Evolutionary conservation across 1,140 invertebrate species (phyloP).

Genomic region (Dreissena polymorpha): DNA sequence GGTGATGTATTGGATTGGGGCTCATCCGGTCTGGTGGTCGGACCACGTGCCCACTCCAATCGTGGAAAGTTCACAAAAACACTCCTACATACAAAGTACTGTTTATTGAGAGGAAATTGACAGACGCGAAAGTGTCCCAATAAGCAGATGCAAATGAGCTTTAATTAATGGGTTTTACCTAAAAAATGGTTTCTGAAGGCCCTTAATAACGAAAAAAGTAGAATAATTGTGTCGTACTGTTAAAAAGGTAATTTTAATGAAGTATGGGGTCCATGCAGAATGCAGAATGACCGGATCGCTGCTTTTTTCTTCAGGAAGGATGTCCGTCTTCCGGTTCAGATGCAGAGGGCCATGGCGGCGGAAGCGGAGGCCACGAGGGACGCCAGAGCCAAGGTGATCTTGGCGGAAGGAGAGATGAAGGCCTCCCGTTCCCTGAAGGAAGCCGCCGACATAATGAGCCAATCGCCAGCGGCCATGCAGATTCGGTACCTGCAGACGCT

Average conservation of each 20-base stretch:
- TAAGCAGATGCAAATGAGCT: not conserved
- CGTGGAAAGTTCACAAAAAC: too few species aligned
- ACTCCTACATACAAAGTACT: not conserved
- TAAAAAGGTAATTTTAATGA: not conserved
- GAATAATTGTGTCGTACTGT: not conserved
- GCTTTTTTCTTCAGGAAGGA: slow-evolving; percentile 86
- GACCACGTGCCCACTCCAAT: not conserved
- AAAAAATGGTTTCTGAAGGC: too few species aligned
- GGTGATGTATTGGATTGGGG: too few species aligned
- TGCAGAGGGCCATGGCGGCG: slow-evolving; percentile 84
- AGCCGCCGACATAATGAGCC: slow-evolving; percentile 93
- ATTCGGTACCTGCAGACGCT: slow-evolving; percentile 83
- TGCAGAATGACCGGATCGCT: not conserved
- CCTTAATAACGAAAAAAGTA: not conserved
- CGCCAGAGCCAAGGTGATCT: slow-evolving; percentile 77
- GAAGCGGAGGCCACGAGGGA: slow-evolving; percentile 74
- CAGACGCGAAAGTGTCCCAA: not conserved
- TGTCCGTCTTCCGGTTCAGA: slow-evolving; percentile 89
- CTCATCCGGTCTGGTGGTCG: too few species aligned
- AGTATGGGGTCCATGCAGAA: not conserved
- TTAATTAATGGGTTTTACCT: too few species aligned
- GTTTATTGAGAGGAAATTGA: too few species aligned
- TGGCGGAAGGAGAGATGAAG: slow-evolving; percentile 79
- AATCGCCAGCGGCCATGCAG: slow-evolving; percentile 91
- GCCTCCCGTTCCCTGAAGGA: slow-evolving; percentile 94